Evolutionary conservation across 2,888 invertebrate species (phyloP), one percentile per base, ranked within the genome.

Genomic region (Cephonodes hylas): DNA sequence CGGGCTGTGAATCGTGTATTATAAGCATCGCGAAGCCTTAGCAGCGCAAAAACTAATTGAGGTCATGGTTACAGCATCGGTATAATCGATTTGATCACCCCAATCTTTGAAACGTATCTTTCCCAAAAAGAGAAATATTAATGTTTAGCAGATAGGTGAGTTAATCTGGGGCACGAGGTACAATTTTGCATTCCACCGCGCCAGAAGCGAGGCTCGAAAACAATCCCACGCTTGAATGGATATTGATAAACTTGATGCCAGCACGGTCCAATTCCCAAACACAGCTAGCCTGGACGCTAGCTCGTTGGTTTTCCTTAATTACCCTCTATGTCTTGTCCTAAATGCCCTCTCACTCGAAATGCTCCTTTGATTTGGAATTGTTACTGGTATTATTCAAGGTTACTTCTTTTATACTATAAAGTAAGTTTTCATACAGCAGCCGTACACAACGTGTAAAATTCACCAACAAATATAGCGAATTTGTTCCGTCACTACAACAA

Each of bases 221-320:
- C 88, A 88, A 89, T 89, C 81, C 80, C 86, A 85, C 85, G 89
- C 77, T 83, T 75, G 83, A 84, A 70, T 86, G 81, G 80, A 83
- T 86, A 77, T 81, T 86, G 85, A 85, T 88, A 82, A 86, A 85
- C 84, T 84, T 77, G 70, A 78, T 73, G 72, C 73, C 72, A 71
- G 76, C 70, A 72, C 85, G 83, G 77, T 82, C 80, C 82, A 80
- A 77, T 83, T 81, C 78, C 79, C 79, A 79, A 84, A 83, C 79
- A 83, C 80, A 80, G 78, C 74, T 71, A 67, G 53, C 53, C 53
- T 53, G 53, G 53, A 53, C 53, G 27, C 18, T 53, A 38, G 63
- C 66, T 69, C 67, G 68, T 67, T 68, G 69, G 64, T 64, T 68
- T 67, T 70, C 68, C 71, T 67, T 60, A 66, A 69, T 71, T 65